These are phyloP conservation scores for Lepidurus couesii DNA, from an alignment of 1,140 invertebrate genomes.

Conservation along the genomic window DNA sequence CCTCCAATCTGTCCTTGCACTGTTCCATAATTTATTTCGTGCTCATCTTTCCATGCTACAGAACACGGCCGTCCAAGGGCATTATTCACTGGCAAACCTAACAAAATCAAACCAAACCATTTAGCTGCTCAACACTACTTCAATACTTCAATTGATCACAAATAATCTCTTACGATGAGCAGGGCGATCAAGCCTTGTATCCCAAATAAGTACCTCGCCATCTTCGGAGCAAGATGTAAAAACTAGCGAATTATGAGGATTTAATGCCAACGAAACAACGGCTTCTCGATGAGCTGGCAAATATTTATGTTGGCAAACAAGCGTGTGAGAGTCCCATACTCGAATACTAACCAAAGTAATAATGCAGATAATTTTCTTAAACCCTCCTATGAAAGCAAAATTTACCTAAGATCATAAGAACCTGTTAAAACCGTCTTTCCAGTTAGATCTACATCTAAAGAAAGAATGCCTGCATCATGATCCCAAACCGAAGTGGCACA, in stretches of 20 bases:
- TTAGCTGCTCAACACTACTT: background rate
- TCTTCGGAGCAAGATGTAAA: conserved; percentile 31
- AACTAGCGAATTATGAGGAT: conserved; percentile 24
- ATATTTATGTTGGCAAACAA: conserved; percentile 31
- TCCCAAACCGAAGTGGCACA: conserved; percentile 26
- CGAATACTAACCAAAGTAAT: conserved; percentile 25
- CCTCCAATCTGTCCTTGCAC: conserved; percentile 11
- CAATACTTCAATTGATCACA: background rate
- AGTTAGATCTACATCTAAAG: conserved; percentile 11
- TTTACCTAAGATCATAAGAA: conserved; percentile 30
- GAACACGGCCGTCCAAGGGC: background rate
- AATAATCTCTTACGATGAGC: background rate
- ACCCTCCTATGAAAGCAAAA: background rate
- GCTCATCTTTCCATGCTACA: background rate
- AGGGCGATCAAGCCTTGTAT: conserved; percentile 26
- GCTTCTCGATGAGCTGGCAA: conserved; percentile 25
- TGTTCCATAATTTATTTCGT: background rate
- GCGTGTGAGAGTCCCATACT: conserved; percentile 29
- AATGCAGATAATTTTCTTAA: background rate
- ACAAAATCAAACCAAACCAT: background rate
- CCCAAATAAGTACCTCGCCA: conserved; percentile 29
- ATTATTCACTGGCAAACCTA: conserved; percentile 5
- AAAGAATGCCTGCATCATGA: conserved; percentile 27
- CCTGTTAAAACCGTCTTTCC: conserved; percentile 25
- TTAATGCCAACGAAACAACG: conserved; percentile 24